Evolutionary conservation across 2,113 vertebrate genomes (phyloP), one percentile per base, ranked within the genome.

Genomic region (Peucedramus taeniatus): DNA sequence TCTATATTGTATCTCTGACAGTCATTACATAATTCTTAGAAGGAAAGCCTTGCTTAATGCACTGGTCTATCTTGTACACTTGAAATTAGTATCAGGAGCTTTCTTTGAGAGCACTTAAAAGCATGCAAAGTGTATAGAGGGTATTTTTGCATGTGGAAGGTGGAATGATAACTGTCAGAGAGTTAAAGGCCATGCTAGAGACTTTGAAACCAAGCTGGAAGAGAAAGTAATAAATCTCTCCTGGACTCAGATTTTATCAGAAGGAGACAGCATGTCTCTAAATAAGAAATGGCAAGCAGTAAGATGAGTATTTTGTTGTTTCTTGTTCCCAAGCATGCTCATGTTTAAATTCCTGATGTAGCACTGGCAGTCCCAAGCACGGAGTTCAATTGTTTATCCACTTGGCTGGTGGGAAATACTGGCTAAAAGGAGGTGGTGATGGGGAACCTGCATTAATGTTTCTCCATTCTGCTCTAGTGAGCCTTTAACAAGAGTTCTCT

Each of bases 161-260:
- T 92, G 71, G 42, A 80, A 54, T 53, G 57, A n/a, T 89, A 93
- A 87, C 65, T 45, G 77, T 82, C 72, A 82, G 59, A 39, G 59
- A 28, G 75, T 61, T 87, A 85, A 68, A 90, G 33, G 75, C 70
- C 7, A 7, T 60, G 26, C 42, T 79, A 49, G 37, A 66, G 78
- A 51, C 84, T 91, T 57, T 54, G 78, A 85, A 91, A 87, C 37
- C 78, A 90, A 54, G 33, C 66, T 94, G 81, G 77, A 95, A 76
- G 45, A 94, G 61, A 82, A 75, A 37, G 80, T 37, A 64, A 30
- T 75, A 75, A 87, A 87, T 87, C 69, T 91, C n/a, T 49, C 10
- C 40, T 79, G 63, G 74, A 27, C 57, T 11, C 60, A 92, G 92
- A 94, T 96, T 65, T 92, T 93, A 90, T 81, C 91, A 64, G 21